Evolutionary conservation across 2,113 vertebrate genomes (phyloP), one percentile per base, ranked within the genome.

Genomic region (Indicator maculatus): DNA sequence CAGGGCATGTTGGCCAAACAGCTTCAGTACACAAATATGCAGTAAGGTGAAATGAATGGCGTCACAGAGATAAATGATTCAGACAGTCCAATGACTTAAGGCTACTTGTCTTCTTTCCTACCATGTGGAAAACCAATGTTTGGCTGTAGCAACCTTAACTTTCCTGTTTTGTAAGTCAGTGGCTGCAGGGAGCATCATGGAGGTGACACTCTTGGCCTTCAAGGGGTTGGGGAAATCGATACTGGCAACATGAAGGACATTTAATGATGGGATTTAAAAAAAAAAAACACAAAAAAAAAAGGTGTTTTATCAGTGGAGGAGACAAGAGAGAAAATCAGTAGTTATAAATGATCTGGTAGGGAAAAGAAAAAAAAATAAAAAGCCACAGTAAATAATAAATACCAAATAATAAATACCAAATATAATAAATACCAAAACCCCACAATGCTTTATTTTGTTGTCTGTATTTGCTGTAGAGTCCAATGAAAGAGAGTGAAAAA

Each of bases 181-280:
- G 82, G 84, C 83, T 84, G 72, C 39, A 55, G 77, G 85, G 82
- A 95, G 60, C 9, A 15, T 53, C 55, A 47, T 19, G 26, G 31
- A 94, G 87, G 76, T 90, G 89, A 96, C 76, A 72, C 31, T 30
- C 73, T 8, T 16, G 53, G 65, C 86, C 92, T 96, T 71, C 72
- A 70, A 95, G 84, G 86, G 79, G 31, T 10, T 77, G 52, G n/a
- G 39, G 45, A 95, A 90, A 96, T 95, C 90, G 93, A 45, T 96
- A 95, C 5, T 55, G n/a, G 77, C 55, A 60, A 76, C 8, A 5
- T 33, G 41, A 83, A 86, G 58, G 64, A 78, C 59, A 73, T n/a
- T 89, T 75, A 55, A 69, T 61, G 76, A 74, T 1, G 6, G 44
- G 86, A 56, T 36, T 16, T 89, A 15, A 86, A 83, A 86, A 87